Base-by-base conservation (phyloP, 2,888 invertebrate genomes). In the Idaea dimidiata region DNA sequence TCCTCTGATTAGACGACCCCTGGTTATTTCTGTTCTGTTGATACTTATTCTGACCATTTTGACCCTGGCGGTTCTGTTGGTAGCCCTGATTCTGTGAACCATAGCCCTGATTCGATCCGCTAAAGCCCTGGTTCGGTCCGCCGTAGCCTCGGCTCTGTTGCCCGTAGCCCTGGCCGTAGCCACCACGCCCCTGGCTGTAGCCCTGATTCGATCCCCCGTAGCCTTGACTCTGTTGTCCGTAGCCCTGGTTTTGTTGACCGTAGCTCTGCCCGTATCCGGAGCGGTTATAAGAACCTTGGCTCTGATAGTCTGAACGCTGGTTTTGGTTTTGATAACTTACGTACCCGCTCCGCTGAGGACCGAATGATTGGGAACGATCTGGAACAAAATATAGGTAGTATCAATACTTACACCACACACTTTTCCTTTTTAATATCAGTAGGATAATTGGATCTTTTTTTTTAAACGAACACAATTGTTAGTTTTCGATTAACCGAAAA, bases 301-400 rank as follows among this genome's bases (percentile, higher is more conserved):
- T 61, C 64, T 79, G 78, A 68, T 79, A 66, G 61, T 57, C 72
- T 17, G 62, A 56, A 64, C 77, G 68, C 6, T 74, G 71, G 57
- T 76, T 74, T 60, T 68, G 74, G 66, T 58, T 62, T 17, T 64
- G 70, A 64, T 56, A 70, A 0, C 86, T 80, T 14, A 84, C 81
- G 76, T 90, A 91, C 32, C 89, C 89, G 54, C 86, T 77, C 14
- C 90, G 84, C 16, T 82, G 79, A 0, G 91, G 91, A 0, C 91
- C 91, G 71, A 71, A 88, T 0, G 87, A 84, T 0, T 86, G 83
- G 14, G 89, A 86, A 0, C 88, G 89, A 75, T 81, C 92, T 91
- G 87, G 0, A 85, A 87, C 85, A 89, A 89, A 43, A 8, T 24
- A 24, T 10, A 43, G 7, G 0, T 43, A 8, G 14, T 43, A 14